Conservation (phyloP, 2,797 vertebrate genomes). For the Echeneis naucrates region DNA sequence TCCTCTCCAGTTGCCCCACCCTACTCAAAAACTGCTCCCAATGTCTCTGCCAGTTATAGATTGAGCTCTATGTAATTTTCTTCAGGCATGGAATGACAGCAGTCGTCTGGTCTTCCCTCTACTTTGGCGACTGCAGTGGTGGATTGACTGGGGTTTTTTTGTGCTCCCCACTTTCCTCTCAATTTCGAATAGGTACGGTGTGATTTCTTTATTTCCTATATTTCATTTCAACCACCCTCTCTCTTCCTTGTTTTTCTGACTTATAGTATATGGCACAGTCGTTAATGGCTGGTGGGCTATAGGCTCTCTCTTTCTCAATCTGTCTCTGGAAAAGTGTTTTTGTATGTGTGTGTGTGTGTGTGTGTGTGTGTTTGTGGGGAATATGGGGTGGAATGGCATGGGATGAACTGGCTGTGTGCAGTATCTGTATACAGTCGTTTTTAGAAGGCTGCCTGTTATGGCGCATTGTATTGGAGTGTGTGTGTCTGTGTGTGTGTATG, state of each 20-base stretch:
- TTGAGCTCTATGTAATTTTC: slow-evolving; percentile 67
- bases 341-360: slow-evolving; percentile 34
- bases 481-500: slow-evolving; percentile 38
- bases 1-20: neutral
- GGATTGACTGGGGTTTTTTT: slow-evolving; percentile 65
- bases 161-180: slow-evolving; percentile 62
- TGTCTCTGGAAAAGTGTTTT: slow-evolving; percentile 51
- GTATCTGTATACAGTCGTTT: slow-evolving; percentile 78
- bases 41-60: slow-evolving; percentile 64
- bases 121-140: slow-evolving; percentile 56
- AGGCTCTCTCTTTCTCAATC: slow-evolving; percentile 65
- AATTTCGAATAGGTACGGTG: slow-evolving; percentile 76
- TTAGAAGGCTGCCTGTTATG: slow-evolving; percentile 78
- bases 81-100: slow-evolving; percentile 70
- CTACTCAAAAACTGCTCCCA: slow-evolving; percentile 25
- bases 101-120: slow-evolving; percentile 75
- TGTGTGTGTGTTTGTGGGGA: slow-evolving; percentile 39
- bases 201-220: slow-evolving; percentile 67
- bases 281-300: slow-evolving; percentile 73
- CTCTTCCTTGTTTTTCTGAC: slow-evolving; percentile 42
- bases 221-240: too few relatives aligned
- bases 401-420: slow-evolving; percentile 68
- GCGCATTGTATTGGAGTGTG: slow-evolving; percentile 59
- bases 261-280: slow-evolving; percentile 78
- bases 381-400: slow-evolving; percentile 59